These are phyloP conservation scores for Andrena trimmerana DNA, from an alignment of 2,888 invertebrate species.

Conservation along the genomic window DNA sequence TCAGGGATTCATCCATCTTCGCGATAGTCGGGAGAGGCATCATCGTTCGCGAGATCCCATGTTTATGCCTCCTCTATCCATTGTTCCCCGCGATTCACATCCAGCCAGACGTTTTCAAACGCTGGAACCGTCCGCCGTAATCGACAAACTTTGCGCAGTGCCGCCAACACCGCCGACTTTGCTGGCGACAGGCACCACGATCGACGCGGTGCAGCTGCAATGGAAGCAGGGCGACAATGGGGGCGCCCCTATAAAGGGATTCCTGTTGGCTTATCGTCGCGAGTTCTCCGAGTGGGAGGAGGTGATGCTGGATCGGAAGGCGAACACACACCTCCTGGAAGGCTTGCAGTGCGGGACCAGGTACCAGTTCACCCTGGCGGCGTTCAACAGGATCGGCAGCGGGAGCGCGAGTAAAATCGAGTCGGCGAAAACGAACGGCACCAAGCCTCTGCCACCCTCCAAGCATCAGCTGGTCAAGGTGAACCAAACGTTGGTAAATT, in stretches of 20 bases:
- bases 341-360: conserved; percentile 83
- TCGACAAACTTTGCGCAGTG: conserved; percentile 84
- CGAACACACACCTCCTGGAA: conserved; percentile 83
- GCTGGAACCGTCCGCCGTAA: conserved; percentile 63
- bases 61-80: neutral
- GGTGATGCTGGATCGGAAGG: conserved; percentile 85
- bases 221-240: conserved; percentile 87
- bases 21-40: neutral
- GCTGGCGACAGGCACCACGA: conserved; percentile 86
- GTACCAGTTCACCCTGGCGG: conserved; percentile 84
- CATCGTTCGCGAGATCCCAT: neutral
- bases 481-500: conserved; percentile 83
- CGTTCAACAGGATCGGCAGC: conserved; percentile 84
- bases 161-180: conserved; percentile 87
- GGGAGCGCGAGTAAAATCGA: conserved; percentile 84
- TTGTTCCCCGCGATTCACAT: conserved; percentile 16
- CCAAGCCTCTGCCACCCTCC: conserved; percentile 81
- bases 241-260: conserved; percentile 86
- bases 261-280: conserved; percentile 86
- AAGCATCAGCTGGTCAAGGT: conserved; percentile 82
- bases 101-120: conserved; percentile 4
- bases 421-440: conserved; percentile 84
- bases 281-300: conserved; percentile 87
- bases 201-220: conserved; percentile 86
- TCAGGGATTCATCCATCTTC: neutral